Evolutionary conservation across 2,113 vertebrate genomes (phyloP).

Genomic region (Turdus rufiventris): DNA sequence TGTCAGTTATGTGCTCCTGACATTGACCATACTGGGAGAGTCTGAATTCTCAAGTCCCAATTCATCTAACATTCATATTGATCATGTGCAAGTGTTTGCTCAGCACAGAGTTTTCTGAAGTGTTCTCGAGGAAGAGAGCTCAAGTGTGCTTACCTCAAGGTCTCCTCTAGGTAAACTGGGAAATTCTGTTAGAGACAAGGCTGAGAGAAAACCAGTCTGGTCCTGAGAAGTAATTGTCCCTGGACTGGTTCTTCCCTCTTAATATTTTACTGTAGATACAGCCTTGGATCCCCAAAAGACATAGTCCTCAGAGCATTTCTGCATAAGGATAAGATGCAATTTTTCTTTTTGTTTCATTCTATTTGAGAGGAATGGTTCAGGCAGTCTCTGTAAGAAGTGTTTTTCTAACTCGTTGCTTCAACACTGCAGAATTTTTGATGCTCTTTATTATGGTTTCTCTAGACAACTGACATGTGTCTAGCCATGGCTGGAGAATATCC

Average conservation of each 20-base stretch:
- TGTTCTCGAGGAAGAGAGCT: not conserved
- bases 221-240: not conserved
- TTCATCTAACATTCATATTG: not conserved
- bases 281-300: not conserved
- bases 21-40: not conserved
- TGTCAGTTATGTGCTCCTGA: not conserved
- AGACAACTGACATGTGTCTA: not conserved
- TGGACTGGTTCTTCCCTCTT: not conserved
- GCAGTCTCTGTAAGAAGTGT: not conserved
- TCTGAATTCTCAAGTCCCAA: slow-evolving; percentile 3
- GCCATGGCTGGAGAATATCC: not conserved
- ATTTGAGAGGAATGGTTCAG: not conserved
- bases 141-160: slow-evolving; percentile 29
- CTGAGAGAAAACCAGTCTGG: not conserved
- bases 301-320: not conserved
- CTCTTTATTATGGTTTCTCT: not conserved
- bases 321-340: rapidly evolving
- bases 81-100: not conserved
- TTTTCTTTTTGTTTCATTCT: not conserved
- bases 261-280: not conserved
- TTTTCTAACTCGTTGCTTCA: not conserved
- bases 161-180: not conserved
- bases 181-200: not conserved
- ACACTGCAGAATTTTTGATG: not conserved
- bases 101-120: slow-evolving; percentile 11